Evolutionary conservation across 2,113 vertebrate genomes (phyloP).

Genomic region (Halcyon senegalensis): DNA sequence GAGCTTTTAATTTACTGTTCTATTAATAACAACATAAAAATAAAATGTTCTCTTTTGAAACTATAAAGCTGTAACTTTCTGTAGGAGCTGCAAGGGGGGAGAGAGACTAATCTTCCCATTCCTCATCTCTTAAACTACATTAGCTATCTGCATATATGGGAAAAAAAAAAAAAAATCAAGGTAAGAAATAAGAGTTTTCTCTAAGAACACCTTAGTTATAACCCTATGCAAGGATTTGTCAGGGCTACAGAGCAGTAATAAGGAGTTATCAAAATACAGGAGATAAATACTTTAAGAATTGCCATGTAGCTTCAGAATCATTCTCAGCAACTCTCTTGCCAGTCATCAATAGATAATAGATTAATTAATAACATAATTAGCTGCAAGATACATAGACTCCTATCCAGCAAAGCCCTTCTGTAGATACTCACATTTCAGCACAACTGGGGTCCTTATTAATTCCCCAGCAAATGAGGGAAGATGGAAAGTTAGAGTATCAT

Average conservation of each 20-base stretch:
- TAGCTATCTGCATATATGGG: background rate
- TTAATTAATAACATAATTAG: slow-evolving; percentile 44
- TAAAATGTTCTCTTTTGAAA: slow-evolving; percentile 62
- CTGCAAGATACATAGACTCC: background rate
- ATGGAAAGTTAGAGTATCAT: background rate
- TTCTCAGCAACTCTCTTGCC: background rate
- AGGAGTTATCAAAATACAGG: background rate
- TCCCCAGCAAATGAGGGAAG: background rate
- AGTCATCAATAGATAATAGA: background rate
- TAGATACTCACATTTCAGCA: slow-evolving; percentile 24
- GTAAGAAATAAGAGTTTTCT: background rate
- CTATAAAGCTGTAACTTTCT: slow-evolving; percentile 46
- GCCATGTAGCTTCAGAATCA: background rate
- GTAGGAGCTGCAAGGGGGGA: slow-evolving; percentile 31
- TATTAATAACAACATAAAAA: slow-evolving; percentile 67
- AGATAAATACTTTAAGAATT: background rate
- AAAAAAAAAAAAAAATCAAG: background rate
- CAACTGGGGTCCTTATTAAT: background rate
- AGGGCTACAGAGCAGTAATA: background rate
- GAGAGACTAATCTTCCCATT: slow-evolving; percentile 44
- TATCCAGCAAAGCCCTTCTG: background rate
- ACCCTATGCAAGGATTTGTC: background rate
- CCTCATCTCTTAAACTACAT: background rate
- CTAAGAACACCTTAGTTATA: background rate
- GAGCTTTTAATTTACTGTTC: slow-evolving; percentile 62